Percentiles rank a stretch among this genome's conserved stretches.
Conservation (phyloP, 1,140 invertebrate species). For the Trissolcus basalis region DNA sequence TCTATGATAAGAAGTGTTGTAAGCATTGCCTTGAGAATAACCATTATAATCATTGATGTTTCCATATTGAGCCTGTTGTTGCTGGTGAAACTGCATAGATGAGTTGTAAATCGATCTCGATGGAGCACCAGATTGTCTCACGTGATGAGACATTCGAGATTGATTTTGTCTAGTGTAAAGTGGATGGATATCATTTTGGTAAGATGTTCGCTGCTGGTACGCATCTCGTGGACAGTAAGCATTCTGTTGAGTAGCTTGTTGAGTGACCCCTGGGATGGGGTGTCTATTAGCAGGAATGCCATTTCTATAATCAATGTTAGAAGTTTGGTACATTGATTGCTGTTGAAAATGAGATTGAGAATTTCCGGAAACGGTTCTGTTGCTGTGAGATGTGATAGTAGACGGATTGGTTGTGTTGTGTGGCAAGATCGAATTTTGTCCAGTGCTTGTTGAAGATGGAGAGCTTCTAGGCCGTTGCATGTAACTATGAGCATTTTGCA, state of each 20-base stretch:
- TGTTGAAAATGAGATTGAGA: conserved; percentile 66
- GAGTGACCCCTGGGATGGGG: conserved; percentile 54
- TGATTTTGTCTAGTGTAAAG: conserved; percentile 75
- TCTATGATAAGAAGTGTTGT: conserved; percentile 70
- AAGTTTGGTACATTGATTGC: conserved; percentile 67
- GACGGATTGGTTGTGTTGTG: conserved; percentile 60
- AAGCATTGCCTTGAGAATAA: conserved; percentile 65
- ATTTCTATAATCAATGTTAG: conserved; percentile 71
- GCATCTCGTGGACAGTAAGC: conserved; percentile 67
- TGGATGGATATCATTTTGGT: conserved; percentile 77
- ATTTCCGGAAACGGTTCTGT: conserved; percentile 55
- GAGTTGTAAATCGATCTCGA: conserved; percentile 68
- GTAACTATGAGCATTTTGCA: conserved; percentile 67
- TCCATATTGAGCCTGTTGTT: conserved; percentile 65
- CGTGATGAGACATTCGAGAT: conserved; percentile 51
- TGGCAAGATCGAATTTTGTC: conserved; percentile 62
- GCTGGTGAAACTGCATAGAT: conserved; percentile 69
- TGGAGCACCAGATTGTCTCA: conserved; percentile 43
- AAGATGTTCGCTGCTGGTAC: conserved; percentile 67
- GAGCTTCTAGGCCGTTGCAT: conserved; percentile 73
- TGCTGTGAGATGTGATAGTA: conserved; percentile 65
- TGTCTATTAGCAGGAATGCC: conserved; percentile 65
- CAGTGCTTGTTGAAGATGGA: conserved; percentile 68
- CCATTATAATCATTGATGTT: conserved; percentile 72
- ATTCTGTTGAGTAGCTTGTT: conserved; percentile 66